phyloP scores from a whole-genome alignment of 2,113 vertebrate genomes.

The Gasterosteus nipponicus region DNA sequence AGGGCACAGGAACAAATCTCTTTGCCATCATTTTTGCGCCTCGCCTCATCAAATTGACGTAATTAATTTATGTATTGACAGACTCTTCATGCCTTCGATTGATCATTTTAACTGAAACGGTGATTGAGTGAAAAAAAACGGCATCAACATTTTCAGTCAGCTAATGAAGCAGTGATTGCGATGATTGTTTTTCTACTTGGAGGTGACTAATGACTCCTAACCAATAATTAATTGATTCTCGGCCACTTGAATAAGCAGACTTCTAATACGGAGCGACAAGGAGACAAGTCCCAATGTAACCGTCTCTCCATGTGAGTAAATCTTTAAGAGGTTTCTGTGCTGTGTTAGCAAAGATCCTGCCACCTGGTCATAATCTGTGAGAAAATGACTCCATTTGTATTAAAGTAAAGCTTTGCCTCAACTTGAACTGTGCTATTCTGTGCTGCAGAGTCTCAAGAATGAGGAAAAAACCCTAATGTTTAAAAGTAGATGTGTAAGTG shows the following conservation, averaged over 20 bases:
- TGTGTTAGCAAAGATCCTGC: constrained; percentile 6
- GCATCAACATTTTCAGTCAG: constrained; percentile 67
- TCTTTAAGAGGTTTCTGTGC: constrained; percentile 32
- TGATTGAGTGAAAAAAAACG: constrained; percentile 23
- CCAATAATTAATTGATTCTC: constrained; percentile 86
- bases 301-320: constrained; percentile 76
- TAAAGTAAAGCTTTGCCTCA: neutral
- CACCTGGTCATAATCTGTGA: neutral
- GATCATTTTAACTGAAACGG: constrained; percentile 59
- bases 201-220: constrained; percentile 85
- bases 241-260: constrained; percentile 87
- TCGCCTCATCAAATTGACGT: constrained; percentile 53
- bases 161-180: constrained; percentile 86
- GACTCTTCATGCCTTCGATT: constrained; percentile 29
- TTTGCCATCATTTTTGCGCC: constrained; percentile 48
- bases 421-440: neutral
- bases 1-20: constrained; percentile 26
- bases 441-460: constrained; percentile 7
- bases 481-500: neutral
- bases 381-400: neutral
- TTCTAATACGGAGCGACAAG: constrained; percentile 90
- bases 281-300: constrained; percentile 77
- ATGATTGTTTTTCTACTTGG: constrained; percentile 86
- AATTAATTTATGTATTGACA: constrained; percentile 71
- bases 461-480: neutral